Evolutionary conservation across 2,888 invertebrate species (phyloP).

Genomic region (Drosophila austrosaltans): DNA sequence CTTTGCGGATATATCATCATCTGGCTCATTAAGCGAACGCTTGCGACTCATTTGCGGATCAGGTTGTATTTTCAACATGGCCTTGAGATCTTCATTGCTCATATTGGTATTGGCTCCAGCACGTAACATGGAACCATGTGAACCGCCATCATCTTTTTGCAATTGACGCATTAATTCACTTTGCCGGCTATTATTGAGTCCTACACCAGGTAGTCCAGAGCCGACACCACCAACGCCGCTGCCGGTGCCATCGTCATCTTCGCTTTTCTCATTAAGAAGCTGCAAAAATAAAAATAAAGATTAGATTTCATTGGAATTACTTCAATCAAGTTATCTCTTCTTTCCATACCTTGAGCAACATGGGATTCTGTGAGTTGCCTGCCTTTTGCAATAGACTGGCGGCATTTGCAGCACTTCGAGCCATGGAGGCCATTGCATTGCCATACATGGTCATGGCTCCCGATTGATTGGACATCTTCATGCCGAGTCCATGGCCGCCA

Average conservation of each 20-base stretch:
- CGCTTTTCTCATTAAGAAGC: slow-evolving; percentile 92
- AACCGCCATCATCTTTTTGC: slow-evolving; percentile 82
- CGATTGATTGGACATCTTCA: slow-evolving; percentile 67
- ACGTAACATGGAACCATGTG: slow-evolving; percentile 58
- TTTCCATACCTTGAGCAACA: slow-evolving; percentile 87
- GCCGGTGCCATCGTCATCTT: slow-evolving; percentile 88
- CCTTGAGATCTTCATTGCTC: slow-evolving; percentile 83
- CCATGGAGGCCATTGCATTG: slow-evolving; percentile 31
- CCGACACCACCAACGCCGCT: slow-evolving; percentile 81
- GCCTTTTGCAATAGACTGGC: slow-evolving; percentile 68
- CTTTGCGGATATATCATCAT: slow-evolving; percentile 84
- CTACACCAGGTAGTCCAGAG: slow-evolving; percentile 5
- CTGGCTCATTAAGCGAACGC: slow-evolving; percentile 87
- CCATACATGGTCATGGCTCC: slow-evolving; percentile 57
- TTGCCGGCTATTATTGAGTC: slow-evolving; percentile 72
- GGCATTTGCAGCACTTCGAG: slow-evolving; percentile 47
- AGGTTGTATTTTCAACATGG: slow-evolving; percentile 81
- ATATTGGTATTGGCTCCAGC: slow-evolving; percentile 76
- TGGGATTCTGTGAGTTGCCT: slow-evolving; percentile 85
- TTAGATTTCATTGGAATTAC: slow-evolving; percentile 22
- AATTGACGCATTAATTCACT: slow-evolving; percentile 86
- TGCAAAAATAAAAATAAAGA: slow-evolving; percentile 76
- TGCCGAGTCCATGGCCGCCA: slow-evolving; percentile 50
- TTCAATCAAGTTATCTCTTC: too few species aligned
- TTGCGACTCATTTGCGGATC: slow-evolving; percentile 85